Percentiles rank a stretch among this genome's conserved stretches.
Conservation (phyloP, 2,113 vertebrate genomes). For the Conger conger region DNA sequence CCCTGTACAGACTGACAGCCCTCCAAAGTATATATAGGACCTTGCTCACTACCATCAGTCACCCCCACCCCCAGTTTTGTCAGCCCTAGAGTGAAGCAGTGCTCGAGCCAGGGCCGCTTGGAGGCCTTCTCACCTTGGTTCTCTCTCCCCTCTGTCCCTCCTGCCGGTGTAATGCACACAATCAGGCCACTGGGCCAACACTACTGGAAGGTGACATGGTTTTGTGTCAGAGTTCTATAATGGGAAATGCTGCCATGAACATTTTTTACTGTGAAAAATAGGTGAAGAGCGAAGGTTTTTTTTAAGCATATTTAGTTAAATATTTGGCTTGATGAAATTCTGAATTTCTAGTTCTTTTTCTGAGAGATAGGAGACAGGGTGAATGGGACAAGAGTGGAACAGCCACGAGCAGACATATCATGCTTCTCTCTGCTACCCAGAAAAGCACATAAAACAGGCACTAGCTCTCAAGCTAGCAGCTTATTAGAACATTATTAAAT, state of each 20-base stretch:
- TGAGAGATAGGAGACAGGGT: too few species aligned
- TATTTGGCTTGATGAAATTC: too few species aligned
- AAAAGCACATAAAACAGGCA: too few species aligned
- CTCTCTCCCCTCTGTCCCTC: neutral
- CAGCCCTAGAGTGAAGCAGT: neutral
- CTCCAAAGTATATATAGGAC: neutral
- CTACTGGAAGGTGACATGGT: neutral
- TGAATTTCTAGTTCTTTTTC: too few species aligned
- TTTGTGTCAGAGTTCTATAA: neutral
- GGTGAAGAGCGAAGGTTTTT: neutral
- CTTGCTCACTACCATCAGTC: neutral
- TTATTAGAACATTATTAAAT: too few species aligned
- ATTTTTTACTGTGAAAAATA: neutral
- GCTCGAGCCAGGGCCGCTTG: too few species aligned
- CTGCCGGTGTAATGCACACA: neutral
- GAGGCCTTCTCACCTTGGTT: too few species aligned
- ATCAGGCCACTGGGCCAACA: neutral
- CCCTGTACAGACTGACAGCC: neutral
- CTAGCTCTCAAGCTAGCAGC: too few species aligned
- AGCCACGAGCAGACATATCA: too few species aligned
- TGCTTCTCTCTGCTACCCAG: too few species aligned
- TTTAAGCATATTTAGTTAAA: too few species aligned
- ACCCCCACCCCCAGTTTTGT: neutral
- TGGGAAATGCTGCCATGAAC: conserved; percentile 10
- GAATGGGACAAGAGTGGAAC: too few species aligned